A percentile compares a stretch with the other conserved stretches of the same genome.
Conservation (phyloP, 2,797 vertebrate genomes). For the Sebastiscus tertius region DNA sequence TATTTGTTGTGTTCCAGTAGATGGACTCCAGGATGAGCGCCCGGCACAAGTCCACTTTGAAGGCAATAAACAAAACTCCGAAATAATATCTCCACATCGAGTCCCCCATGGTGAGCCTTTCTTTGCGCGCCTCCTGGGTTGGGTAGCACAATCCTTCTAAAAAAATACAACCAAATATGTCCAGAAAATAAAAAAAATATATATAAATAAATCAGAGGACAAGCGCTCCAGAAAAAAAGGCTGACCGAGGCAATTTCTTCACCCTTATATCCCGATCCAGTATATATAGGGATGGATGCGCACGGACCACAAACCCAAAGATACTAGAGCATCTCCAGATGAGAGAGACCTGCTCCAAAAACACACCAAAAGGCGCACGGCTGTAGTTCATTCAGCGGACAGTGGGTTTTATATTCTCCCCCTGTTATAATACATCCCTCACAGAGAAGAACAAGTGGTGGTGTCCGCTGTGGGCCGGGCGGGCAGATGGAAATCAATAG, state of each 20-base stretch:
- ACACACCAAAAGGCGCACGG: constrained; percentile 50
- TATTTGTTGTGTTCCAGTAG: constrained; percentile 99
- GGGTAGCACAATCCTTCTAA: constrained; percentile 71
- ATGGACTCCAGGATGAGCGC: constrained; percentile 96
- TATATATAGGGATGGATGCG: neutral
- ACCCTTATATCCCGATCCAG: constrained; percentile 74
- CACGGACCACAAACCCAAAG: constrained; percentile 49
- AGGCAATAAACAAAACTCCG: constrained; percentile 92
- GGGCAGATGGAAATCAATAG: constrained; percentile 40
- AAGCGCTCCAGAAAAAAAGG: constrained; percentile 35
- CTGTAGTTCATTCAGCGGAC: constrained; percentile 68
- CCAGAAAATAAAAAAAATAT: neutral
- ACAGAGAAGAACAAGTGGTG: constrained; percentile 47
- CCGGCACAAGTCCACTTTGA: constrained; percentile 92
- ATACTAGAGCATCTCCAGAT: constrained; percentile 69
- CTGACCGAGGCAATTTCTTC: constrained; percentile 44
- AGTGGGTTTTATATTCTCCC: constrained; percentile 57
- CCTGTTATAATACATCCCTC: constrained; percentile 75
- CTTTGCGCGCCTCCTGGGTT: constrained; percentile 75
- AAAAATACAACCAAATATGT: constrained; percentile 29
- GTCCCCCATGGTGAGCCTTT: constrained; percentile 86
- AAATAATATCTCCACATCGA: constrained; percentile 96
- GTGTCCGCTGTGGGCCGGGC: constrained; percentile 45
- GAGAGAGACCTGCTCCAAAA: constrained; percentile 65
- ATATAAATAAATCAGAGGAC: constrained; percentile 8